Evolutionary conservation across 2,888 invertebrate genomes (phyloP).

Genomic region (Tridacna crocea): DNA sequence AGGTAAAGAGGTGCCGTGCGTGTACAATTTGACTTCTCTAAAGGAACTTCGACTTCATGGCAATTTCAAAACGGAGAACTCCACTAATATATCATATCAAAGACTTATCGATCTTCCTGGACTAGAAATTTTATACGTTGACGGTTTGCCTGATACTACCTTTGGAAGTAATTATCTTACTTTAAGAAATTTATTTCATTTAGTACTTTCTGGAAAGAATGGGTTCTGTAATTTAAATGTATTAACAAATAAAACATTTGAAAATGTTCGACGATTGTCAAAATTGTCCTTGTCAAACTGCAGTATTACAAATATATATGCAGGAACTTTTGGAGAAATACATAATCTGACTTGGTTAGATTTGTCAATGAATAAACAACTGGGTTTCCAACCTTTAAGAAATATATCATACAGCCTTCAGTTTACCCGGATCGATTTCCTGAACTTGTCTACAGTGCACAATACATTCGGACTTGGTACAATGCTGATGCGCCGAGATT

Average conservation of each 20-base stretch:
- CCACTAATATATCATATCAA: not conserved
- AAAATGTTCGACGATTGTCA: not conserved
- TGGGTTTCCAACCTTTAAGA: conserved; percentile 32
- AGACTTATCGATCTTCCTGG: not conserved
- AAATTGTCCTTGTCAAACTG: conserved; percentile 6
- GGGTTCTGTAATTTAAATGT: not conserved
- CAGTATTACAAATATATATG: not conserved
- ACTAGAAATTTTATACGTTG: conserved; percentile 1
- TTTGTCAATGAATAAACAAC: conserved; percentile 40
- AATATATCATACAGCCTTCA: conserved; percentile 52
- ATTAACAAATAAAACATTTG: conserved; percentile 6
- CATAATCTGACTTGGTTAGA: conserved; percentile 26
- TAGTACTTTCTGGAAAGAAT: not conserved
- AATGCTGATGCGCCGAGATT: conserved; percentile 16
- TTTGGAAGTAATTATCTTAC: too few species aligned
- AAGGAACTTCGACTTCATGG: not conserved
- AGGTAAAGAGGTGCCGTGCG: not conserved
- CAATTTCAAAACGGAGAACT: not conserved
- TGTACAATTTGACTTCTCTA: not conserved
- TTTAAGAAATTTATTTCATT: not conserved
- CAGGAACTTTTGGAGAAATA: not conserved
- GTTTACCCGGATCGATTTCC: conserved; percentile 34
- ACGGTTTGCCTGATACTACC: conserved; percentile 1
- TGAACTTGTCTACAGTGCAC: conserved; percentile 38
- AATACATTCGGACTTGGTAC: conserved; percentile 46